A percentile compares a stretch with the other conserved stretches of the same genome.
These are phyloP conservation scores for Drosophila kanekoi DNA, from an alignment of 2,888 invertebrate species.

Conservation along the genomic window DNA sequence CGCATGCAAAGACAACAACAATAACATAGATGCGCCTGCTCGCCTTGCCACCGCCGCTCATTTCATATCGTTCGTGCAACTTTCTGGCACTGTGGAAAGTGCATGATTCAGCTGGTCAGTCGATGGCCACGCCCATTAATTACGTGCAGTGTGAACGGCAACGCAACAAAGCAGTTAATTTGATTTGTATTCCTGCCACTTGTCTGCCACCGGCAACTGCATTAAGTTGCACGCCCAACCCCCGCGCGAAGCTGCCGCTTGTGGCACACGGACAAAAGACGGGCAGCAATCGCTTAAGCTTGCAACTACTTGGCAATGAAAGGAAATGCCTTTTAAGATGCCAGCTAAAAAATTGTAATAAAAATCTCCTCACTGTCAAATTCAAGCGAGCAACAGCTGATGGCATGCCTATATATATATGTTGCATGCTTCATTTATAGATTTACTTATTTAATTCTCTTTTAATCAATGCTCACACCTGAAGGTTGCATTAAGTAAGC, in stretches of 20 bases:
- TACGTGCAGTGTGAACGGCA: conserved; percentile 18
- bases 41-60: not conserved
- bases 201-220: conserved; percentile 43
- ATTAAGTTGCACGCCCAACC: conserved; percentile 19
- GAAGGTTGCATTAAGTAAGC: too few species aligned
- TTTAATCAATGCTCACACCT: too few species aligned
- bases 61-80: not conserved
- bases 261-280: not conserved
- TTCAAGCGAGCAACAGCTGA: not conserved
- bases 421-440: too few species aligned
- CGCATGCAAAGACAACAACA: conserved; percentile 38
- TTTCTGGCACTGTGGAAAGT: conserved; percentile 12
- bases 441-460: too few species aligned
- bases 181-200: conserved; percentile 75
- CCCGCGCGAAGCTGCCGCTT: too few species aligned
- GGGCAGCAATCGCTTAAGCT: not conserved
- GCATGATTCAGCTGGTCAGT: conserved; percentile 37
- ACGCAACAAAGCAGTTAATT: conserved; percentile 58
- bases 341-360: not conserved
- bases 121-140: conserved; percentile 44
- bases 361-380: not conserved
- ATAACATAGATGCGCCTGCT: not conserved
- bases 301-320: not conserved
- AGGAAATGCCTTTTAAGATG: conserved; percentile 3
- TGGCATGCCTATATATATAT: too few species aligned